These are phyloP conservation scores for Drosophila carrolli DNA, from an alignment of 1,140 invertebrate species.

Conservation along the genomic window DNA sequence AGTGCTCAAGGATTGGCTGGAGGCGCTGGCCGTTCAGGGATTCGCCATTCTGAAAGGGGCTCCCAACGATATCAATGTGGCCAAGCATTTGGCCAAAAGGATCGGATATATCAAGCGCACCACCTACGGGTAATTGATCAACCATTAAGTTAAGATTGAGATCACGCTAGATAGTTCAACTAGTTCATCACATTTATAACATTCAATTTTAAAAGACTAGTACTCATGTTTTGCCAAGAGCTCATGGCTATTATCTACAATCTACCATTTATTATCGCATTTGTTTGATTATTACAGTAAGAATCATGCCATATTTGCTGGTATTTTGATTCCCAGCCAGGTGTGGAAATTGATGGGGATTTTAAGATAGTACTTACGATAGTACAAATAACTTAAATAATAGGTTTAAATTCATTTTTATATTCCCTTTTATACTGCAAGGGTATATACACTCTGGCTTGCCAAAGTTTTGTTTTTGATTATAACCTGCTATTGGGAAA, in stretches of 20 bases:
- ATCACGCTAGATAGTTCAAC: no score
- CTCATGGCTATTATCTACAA: constrained; percentile 7
- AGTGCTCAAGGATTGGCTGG: constrained; percentile 86
- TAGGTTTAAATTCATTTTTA: no score
- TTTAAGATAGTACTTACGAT: neutral
- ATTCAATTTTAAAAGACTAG: neutral
- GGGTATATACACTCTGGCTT: no score
- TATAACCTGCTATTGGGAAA: no score
- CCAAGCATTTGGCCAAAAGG: constrained; percentile 86
- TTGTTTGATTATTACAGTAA: constrained; percentile 22
- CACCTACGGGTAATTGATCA: constrained; percentile 87
- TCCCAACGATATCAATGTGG: constrained; percentile 85
- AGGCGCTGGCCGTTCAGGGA: constrained; percentile 87
- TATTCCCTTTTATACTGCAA: no score
- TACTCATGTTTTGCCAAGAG: neutral
- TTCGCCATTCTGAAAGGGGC: constrained; percentile 87
- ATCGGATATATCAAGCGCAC: constrained; percentile 89
- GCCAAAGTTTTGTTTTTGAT: no score
- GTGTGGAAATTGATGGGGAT: neutral
- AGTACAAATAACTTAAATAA: no score
- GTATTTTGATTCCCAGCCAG: neutral
- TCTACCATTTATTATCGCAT: constrained; percentile 6
- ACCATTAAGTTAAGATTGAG: neutral
- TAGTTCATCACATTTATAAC: no score
- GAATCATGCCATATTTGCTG: neutral